A percentile compares a stretch with the other conserved stretches of the same genome.
Conservation (phyloP, 2,113 vertebrate species). For the Neotoma lepida region DNA sequence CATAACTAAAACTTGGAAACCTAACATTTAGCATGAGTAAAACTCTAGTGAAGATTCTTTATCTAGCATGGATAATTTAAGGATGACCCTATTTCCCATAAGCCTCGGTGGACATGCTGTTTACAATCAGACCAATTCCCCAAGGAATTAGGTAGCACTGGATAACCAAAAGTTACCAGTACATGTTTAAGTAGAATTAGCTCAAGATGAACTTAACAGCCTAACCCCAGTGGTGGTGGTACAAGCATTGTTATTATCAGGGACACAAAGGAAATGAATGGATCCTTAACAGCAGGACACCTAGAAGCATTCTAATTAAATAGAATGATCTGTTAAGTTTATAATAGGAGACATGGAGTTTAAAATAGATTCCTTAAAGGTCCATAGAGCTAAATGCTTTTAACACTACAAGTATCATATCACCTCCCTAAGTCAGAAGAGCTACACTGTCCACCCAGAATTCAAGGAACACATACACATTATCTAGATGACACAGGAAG, state of each 20-base stretch:
- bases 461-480: not conserved
- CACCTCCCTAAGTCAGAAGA: conserved; percentile 14
- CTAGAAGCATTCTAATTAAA: conserved; percentile 6
- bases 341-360: not conserved
- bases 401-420: conserved; percentile 14
- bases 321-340: conserved; percentile 14
- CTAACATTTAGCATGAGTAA: conserved; percentile 27
- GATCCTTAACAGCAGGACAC: not conserved
- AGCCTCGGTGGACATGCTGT: not conserved
- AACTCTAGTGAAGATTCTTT: conserved; percentile 17
- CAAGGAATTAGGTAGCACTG: conserved; percentile 30
- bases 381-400: conserved; percentile 43
- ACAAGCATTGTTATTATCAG: not conserved
- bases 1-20: conserved; percentile 22
- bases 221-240: not conserved
- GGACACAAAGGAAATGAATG: not conserved
- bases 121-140: conserved; percentile 25
- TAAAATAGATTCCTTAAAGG: conserved; percentile 44
- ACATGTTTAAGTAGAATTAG: conserved; percentile 9
- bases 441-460: not conserved
- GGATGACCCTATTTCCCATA: not conserved
- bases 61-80: conserved; percentile 41
- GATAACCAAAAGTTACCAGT: not conserved
- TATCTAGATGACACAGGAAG: not conserved
- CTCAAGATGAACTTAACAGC: conserved; percentile 23